Base-by-base conservation (phyloP, 1,140 invertebrate species). In the Meteorus sp. region DNA sequence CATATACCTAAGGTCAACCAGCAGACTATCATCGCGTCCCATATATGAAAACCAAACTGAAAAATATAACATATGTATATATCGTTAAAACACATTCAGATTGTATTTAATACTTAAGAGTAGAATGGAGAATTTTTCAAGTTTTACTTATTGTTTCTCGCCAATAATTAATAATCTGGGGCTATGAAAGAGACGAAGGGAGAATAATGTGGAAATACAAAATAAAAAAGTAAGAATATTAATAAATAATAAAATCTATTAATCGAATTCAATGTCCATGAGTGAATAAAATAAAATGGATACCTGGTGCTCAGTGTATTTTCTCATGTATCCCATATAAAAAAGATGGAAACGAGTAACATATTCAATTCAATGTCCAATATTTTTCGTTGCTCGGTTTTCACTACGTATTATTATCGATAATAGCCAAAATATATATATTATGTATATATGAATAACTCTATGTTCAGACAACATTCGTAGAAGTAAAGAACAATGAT, bases 11-110 rank as follows among this genome's bases (percentile, higher is more conserved):
- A 43, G 23, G 52, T 47, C 19, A 61, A 22, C 27, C 23, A 56
- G 7, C 33, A 55, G 52, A 59, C 35, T 61, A 56, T 45, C 57
- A 53, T 63, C 63, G 57, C 62, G 64, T 67, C 63, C 68, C 68
- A 70, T 59, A 44, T 23, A 47, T 9, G 22, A 44, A 25, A 13
- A 33, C 62, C 60, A 64, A 55, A 65, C 56, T 29, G 63, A 59
- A 60, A 65, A 62, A 66, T 17, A 56, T 64, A 67, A 68, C 60
- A 53, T 57, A 59, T 54, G 59, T 62, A 56, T 75, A 76, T 70
- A 70, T 68, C 69, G 70, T 74, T 72, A 69, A n/a, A n/a, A n/a
- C n/a, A n/a, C n/a, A 71, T 61, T 69, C 70, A 78, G 64, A 74
- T 72, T 75, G 67, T 67, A 72, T 71, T 67, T 70, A 70, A 69